Percentiles rank a stretch among this genome's conserved stretches.
phyloP scores from a whole-genome alignment of 2,888 invertebrate species.

The Cartodere bifasciata region DNA sequence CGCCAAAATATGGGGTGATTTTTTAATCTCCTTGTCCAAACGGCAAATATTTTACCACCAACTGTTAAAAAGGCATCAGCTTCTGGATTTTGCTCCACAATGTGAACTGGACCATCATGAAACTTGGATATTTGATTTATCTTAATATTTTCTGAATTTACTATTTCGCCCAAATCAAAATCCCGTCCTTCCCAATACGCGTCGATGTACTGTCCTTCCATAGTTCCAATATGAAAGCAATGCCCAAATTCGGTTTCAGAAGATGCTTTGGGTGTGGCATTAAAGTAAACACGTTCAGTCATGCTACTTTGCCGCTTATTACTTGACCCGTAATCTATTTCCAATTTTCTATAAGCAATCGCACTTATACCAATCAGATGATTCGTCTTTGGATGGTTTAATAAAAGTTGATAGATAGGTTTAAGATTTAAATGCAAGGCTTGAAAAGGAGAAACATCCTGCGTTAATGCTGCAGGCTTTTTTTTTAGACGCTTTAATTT shows the following conservation, averaged over 20 bases:
- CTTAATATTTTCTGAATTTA: conserved; percentile 43
- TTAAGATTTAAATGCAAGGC: conserved; percentile 46
- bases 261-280: conserved; percentile 5
- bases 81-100: conserved; percentile 47
- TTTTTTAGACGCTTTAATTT: conserved; percentile 36
- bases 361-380: conserved; percentile 6
- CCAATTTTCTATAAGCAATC: conserved; percentile 20
- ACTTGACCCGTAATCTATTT: conserved; percentile 15
- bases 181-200: conserved; percentile 57
- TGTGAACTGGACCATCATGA: conserved; percentile 60
- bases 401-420: conserved; percentile 46
- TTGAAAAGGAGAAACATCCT: conserved; percentile 48
- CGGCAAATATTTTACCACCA: conserved; percentile 29
- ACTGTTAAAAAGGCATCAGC: conserved; percentile 47
- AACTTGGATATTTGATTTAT: conserved; percentile 39
- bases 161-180: conserved; percentile 45
- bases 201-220: conserved; percentile 28
- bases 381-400: conserved; percentile 33
- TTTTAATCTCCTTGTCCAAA: conserved; percentile 42
- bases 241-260: conserved; percentile 4
- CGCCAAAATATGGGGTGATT: conserved; percentile 56
- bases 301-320: no score
- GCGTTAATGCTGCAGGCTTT: conserved; percentile 45
- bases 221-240: conserved; percentile 11
- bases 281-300: not conserved